Base-by-base conservation (phyloP, 2,797 vertebrate genomes). In the Bradypodion pumilum region DNA sequence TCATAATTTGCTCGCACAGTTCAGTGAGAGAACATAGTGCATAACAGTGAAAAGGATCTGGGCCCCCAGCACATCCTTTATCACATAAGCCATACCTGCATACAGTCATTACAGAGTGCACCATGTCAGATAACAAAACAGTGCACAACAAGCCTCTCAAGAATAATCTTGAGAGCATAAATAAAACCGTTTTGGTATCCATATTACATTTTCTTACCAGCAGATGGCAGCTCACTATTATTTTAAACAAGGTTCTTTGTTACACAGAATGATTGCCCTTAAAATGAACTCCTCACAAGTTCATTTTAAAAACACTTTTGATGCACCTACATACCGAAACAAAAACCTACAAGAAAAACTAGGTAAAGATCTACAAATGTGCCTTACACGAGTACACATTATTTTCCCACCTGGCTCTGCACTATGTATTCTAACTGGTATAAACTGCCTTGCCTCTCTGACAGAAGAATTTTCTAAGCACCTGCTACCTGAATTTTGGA, bases 201-300 rank as follows among this genome's bases (percentile, higher is more conserved):
- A 78, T 42, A 15, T 85, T 87, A 74, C 81, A 60, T 60, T 29
- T 40, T 49, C 74, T 82, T 73, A 91, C 94, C 96, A 95, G 95
- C 89, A 96, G 95, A 92, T 96, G 96, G 95, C 94, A 95, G 93
- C 83, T 86, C 86, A 73, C 83, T 77, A 86, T 94, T 92, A 92
- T 91, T 82, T 91, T 92, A 88, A 92, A 88, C 81, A 72, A 70
- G 35, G 62, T 86, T 74, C 68, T 90, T 91, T 86, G 84, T 84
- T 86, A 62, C 60, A 74, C 2, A 44, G 59, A 25, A 70, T 15
- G 25, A 68, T 16, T 49, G 16, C 7, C 32, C 81, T 81, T 3
- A 72, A 35, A n/a, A n/a, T n/a, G n/a, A 27, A 3, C 23, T 35
- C 44, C 19, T 32, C 42, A 29, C 19, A 46, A 35, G 49, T 72